Conservation (phyloP, 2,888 invertebrate genomes). For the Apamea anceps region DNA sequence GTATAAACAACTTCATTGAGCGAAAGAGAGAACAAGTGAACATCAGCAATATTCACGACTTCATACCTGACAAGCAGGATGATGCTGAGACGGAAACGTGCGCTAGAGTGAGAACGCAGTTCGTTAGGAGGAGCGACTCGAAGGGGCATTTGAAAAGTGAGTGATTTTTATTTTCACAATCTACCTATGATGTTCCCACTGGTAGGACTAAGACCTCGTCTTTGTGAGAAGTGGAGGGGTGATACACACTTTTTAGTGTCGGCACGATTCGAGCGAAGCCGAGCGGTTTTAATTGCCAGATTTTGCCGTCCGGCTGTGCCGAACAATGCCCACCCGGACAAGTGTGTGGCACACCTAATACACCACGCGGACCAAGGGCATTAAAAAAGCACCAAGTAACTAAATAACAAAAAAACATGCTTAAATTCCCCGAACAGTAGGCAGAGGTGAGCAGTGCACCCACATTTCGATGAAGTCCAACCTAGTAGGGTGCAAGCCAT, state of each 20-base stretch:
- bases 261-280: not conserved
- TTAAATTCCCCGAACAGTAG: not conserved
- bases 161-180: conserved; percentile 41
- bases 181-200: not conserved
- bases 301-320: no score
- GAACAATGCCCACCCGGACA: not conserved
- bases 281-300: not conserved
- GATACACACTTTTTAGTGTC: not conserved
- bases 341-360: not conserved
- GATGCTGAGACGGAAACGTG: conserved; percentile 91
- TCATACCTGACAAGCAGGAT: conserved; percentile 87
- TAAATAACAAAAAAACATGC: not conserved
- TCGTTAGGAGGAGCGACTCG: conserved; percentile 93
- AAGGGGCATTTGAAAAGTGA: conserved; percentile 95
- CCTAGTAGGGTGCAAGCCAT: no score
- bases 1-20: conserved; percentile 94
- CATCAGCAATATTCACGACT: conserved; percentile 93
- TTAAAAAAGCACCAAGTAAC: no score
- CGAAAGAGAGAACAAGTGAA: conserved; percentile 94
- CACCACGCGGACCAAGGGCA: no score
- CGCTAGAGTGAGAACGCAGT: conserved; percentile 94
- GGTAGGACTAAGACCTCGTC: not conserved
- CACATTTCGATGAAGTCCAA: no score
- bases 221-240: not conserved
- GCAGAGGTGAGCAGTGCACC: no score